Conservation (phyloP, 2,888 invertebrate genomes). For the Athalia circularis region DNA sequence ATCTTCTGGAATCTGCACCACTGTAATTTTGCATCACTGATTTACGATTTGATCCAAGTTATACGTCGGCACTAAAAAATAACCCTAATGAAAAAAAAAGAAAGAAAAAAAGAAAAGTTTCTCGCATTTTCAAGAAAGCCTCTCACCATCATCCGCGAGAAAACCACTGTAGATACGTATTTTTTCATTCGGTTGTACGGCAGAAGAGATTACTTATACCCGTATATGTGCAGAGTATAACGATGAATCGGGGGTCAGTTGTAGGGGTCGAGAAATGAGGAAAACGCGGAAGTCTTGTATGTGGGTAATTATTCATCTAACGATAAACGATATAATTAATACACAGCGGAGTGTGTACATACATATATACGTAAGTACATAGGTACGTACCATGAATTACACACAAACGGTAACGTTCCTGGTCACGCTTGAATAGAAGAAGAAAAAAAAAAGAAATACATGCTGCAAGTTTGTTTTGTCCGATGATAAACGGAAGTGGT, state of each 20-base stretch:
- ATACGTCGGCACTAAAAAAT: too few relatives aligned
- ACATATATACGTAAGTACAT: too few relatives aligned
- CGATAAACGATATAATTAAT: not conserved
- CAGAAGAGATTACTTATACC: too few relatives aligned
- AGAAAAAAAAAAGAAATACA: not conserved
- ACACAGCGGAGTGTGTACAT: too few relatives aligned
- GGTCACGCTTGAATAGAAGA: not conserved
- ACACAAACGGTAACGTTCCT: not conserved
- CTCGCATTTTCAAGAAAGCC: too few relatives aligned
- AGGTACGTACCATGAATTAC: not conserved
- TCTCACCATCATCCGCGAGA: too few relatives aligned
- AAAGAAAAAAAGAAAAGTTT: too few relatives aligned
- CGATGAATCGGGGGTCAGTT: not conserved
- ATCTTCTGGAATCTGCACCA: not conserved
- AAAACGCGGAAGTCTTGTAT: not conserved
- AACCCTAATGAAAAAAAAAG: too few relatives aligned
- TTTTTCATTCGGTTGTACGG: too few relatives aligned
- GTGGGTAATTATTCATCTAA: not conserved
- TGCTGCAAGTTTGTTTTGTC: not conserved
- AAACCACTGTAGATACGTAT: too few relatives aligned
- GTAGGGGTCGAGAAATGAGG: not conserved
- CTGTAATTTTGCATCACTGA: not conserved
- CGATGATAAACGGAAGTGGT: not conserved
- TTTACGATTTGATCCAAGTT: constrained; percentile 17
- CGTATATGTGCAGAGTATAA: not conserved